These are phyloP conservation scores for Papilio helenus DNA, from an alignment of 1,140 invertebrate species.

Conservation along the genomic window DNA sequence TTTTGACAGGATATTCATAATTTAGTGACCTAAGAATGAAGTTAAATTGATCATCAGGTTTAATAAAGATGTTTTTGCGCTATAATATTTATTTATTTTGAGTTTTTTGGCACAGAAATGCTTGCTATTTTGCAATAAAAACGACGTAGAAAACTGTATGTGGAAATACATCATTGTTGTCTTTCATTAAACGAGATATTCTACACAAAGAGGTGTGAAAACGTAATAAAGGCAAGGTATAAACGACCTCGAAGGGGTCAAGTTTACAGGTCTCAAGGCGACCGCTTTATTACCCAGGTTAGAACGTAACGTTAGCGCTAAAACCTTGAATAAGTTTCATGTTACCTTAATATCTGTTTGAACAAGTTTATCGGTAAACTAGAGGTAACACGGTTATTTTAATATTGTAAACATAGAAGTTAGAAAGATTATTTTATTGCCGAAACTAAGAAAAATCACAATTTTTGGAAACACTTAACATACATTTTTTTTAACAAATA, in stretches of 20 bases:
- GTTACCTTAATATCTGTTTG: constrained; percentile 1
- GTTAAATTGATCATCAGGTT: too few relatives aligned
- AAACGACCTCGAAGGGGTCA: constrained; percentile 5
- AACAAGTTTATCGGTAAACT: not conserved
- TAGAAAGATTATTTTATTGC: too few relatives aligned
- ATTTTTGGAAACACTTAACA: too few relatives aligned
- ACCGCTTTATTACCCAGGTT: constrained; percentile 18
- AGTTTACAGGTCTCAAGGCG: constrained; percentile 24
- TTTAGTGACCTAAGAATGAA: too few relatives aligned
- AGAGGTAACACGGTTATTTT: not conserved
- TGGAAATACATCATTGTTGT: not conserved
- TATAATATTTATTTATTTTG: not conserved
- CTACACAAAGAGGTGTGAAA: not conserved
- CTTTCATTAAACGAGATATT: not conserved
- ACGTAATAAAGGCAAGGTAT: not conserved
- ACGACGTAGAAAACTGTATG: not conserved
- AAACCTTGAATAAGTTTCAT: constrained; percentile 8
- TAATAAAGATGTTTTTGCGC: too few relatives aligned
- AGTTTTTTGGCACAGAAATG: not conserved
- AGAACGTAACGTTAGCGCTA: constrained; percentile 20
- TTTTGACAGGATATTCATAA: too few relatives aligned
- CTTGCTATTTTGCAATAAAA: not conserved
- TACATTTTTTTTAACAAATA: too few relatives aligned
- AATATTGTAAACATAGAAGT: too few relatives aligned
- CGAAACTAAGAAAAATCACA: too few relatives aligned